A percentile compares a stretch with the other conserved stretches of the same genome.
Evolutionary conservation across 2,113 vertebrate species (phyloP).

Genomic region (Dasyurus viverrinus): DNA sequence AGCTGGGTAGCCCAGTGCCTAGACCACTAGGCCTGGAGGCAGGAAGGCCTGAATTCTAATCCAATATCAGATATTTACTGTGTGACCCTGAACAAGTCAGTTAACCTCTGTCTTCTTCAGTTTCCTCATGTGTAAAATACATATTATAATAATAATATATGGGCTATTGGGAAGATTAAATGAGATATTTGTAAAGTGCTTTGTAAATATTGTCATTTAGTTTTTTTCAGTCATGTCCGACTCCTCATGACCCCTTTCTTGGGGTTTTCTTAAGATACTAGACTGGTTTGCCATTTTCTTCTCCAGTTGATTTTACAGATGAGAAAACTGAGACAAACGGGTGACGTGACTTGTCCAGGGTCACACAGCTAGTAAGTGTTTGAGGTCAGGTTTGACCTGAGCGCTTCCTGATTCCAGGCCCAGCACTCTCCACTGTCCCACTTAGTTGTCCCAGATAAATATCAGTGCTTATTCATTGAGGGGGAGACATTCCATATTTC

Average conservation of each 20-base stretch:
- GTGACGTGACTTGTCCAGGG: background rate
- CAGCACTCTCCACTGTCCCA: background rate
- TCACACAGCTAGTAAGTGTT: background rate
- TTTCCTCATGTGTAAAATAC: background rate
- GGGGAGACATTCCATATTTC: conserved; percentile 37
- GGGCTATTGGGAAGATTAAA: background rate
- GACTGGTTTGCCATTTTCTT: background rate
- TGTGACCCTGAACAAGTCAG: background rate
- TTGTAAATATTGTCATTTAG: background rate
- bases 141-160: background rate
- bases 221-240: background rate
- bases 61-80: background rate
- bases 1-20: background rate
- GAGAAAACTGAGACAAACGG: background rate
- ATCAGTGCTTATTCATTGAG: background rate
- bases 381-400: background rate
- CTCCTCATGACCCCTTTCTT: background rate
- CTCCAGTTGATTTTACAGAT: background rate
- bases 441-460: background rate
- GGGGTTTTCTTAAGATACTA: background rate
- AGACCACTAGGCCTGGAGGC: no score
- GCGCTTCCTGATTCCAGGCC: background rate
- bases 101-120: background rate
- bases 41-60: background rate
- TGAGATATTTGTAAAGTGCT: background rate